Conservation (phyloP, 2,113 vertebrate species). For the Mustela lutreola region DNA sequence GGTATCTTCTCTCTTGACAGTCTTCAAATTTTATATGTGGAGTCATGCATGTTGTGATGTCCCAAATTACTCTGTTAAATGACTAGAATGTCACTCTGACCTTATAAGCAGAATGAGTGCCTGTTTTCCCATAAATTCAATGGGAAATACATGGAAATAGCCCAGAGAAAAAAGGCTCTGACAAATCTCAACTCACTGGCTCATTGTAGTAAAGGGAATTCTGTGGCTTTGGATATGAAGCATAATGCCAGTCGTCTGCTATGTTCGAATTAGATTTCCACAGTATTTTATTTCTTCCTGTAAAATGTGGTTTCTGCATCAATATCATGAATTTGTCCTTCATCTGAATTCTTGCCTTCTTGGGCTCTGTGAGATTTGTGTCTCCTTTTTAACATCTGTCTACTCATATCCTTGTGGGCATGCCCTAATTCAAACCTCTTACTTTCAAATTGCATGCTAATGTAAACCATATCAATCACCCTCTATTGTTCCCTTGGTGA, state of each 20-base stretch:
- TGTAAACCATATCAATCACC: constrained; percentile 64
- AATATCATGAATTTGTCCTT: constrained; percentile 57
- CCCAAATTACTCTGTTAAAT: not conserved
- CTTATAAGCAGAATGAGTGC: not conserved
- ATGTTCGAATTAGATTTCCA: not conserved
- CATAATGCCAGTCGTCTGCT: not conserved
- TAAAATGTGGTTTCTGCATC: constrained; percentile 50
- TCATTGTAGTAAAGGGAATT: not conserved
- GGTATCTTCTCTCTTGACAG: not conserved
- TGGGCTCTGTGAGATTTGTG: constrained; percentile 56
- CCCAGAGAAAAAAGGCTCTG: not conserved
- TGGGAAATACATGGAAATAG: not conserved
- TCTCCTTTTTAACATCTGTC: constrained; percentile 64
- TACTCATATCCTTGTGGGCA: constrained; percentile 65
- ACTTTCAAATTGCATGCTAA: constrained; percentile 70
- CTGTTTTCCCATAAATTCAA: not conserved
- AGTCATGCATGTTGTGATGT: not conserved
- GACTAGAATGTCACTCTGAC: not conserved
- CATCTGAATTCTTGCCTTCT: constrained; percentile 61
- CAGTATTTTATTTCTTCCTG: constrained; percentile 27
- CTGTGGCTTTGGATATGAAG: constrained; percentile 30
- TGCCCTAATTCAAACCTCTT: constrained; percentile 61
- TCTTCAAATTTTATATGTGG: not conserved
- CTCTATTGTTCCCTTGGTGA: constrained; percentile 22
- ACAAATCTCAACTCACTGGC: not conserved